A percentile compares a stretch with the other conserved stretches of the same genome.
These are phyloP conservation scores for Pseudococcus viburni DNA, from an alignment of 2,888 invertebrate genomes.

Conservation along the genomic window DNA sequence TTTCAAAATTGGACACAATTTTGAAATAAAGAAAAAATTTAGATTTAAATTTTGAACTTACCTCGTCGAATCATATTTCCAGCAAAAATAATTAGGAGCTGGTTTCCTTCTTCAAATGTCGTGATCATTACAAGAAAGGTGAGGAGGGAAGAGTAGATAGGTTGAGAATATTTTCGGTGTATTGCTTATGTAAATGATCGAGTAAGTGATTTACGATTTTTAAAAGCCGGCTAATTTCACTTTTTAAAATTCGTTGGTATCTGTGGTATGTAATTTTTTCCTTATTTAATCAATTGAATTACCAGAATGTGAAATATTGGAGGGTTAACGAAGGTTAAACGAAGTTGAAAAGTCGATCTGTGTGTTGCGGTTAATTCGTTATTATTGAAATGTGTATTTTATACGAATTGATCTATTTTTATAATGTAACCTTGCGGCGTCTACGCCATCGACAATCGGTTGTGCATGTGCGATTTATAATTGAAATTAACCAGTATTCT, in stretches of 20 bases:
- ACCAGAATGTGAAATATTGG: slow-evolving; percentile 28
- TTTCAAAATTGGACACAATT: no score
- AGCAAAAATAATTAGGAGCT: no score
- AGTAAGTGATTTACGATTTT: background rate
- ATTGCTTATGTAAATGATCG: background rate
- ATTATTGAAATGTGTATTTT: background rate
- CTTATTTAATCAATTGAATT: background rate
- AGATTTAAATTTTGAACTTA: no score
- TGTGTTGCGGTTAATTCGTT: slow-evolving; percentile 9
- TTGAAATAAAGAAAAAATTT: no score
- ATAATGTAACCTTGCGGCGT: background rate
- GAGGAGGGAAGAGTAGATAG: no score
- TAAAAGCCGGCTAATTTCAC: background rate
- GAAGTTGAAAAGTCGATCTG: background rate
- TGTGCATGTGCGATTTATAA: background rate
- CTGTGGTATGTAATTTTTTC: background rate
- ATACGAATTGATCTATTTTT: slow-evolving; percentile 41
- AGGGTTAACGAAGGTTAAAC: slow-evolving; percentile 42
- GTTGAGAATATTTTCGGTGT: no score
- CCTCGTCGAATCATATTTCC: no score
- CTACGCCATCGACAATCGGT: background rate
- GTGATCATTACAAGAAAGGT: no score
- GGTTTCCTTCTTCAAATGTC: no score
- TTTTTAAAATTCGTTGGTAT: background rate
- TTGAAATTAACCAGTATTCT: slow-evolving; percentile 28